A percentile compares a stretch with the other conserved stretches of the same genome.
phyloP scores from a whole-genome alignment of 2,888 invertebrate species.

The Stratiomys singularior region DNA sequence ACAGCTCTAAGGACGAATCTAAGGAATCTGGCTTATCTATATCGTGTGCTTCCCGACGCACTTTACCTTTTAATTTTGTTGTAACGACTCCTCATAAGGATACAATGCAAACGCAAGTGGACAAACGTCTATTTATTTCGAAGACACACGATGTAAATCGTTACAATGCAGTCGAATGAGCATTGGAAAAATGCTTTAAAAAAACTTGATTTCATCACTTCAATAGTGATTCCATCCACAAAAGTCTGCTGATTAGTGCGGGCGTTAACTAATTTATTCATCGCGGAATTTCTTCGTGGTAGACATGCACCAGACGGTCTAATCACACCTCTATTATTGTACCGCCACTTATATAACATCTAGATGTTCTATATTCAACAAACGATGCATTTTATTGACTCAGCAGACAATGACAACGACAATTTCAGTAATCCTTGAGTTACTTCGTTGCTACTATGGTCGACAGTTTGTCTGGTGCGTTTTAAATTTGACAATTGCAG shows the following conservation, averaged over 20 bases:
- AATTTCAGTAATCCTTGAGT: not conserved
- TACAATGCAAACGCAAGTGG: no score
- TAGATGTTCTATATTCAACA: not conserved
- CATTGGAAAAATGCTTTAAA: not conserved
- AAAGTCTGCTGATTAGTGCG: not conserved
- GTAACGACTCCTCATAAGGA: no score
- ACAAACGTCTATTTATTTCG: no score
- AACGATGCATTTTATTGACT: slow-evolving; percentile 33
- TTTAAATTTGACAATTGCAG: slow-evolving; percentile 42
- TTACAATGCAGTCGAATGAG: no score
- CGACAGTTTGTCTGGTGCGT: slow-evolving; percentile 20
- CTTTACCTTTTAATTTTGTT: no score
- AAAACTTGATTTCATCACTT: not conserved
- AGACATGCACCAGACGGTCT: slow-evolving; percentile 8
- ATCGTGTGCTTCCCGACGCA: no score
- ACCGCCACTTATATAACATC: not conserved
- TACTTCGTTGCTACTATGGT: not conserved
- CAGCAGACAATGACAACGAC: not conserved
- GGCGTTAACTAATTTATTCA: slow-evolving; percentile 2
- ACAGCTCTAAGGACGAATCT: no score
- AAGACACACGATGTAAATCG: no score
- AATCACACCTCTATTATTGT: not conserved
- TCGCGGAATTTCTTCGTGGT: not conserved
- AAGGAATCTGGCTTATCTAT: no score
- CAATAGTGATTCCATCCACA: not conserved